phyloP scores from a whole-genome alignment of 1,140 invertebrate species.

The Leptoteleia sp. region DNA sequence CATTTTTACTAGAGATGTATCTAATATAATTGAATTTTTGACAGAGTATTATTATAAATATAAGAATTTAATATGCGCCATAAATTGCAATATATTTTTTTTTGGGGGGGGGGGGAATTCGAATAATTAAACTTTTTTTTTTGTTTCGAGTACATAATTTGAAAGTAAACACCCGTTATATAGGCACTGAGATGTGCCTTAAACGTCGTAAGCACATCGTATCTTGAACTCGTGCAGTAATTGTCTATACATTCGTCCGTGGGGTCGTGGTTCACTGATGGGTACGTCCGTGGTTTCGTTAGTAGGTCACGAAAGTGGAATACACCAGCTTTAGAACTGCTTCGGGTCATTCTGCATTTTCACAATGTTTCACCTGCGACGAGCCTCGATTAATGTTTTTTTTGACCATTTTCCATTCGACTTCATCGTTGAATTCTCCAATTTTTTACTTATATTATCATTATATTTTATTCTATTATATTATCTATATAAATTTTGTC shows the following conservation, averaged over 20 bases:
- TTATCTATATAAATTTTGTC: too few relatives aligned
- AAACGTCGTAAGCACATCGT: conserved; percentile 39
- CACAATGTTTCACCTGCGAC: conserved; percentile 46
- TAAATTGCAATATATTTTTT: too few relatives aligned
- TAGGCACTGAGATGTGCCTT: conserved; percentile 33
- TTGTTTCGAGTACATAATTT: too few relatives aligned
- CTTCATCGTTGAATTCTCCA: conserved; percentile 8
- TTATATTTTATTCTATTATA: too few relatives aligned
- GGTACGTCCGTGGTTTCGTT: conserved; percentile 52
- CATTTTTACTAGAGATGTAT: too few relatives aligned
- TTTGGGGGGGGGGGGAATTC: too few relatives aligned
- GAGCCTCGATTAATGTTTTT: conserved; percentile 13
- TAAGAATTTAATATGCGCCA: too few relatives aligned
- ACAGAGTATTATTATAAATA: too few relatives aligned
- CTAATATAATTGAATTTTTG: too few relatives aligned
- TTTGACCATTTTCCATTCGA: too few relatives aligned
- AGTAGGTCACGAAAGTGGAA: conserved; percentile 59
- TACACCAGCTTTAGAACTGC: conserved; percentile 43
- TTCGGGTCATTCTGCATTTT: conserved; percentile 41
- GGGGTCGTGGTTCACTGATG: conserved; percentile 57
- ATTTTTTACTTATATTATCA: too few relatives aligned
- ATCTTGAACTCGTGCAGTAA: conserved; percentile 46
- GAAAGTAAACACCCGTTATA: conserved; percentile 13
- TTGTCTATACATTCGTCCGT: conserved; percentile 42
- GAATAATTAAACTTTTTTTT: too few relatives aligned